Evolutionary conservation across 92 coral and sea anemone species (phyloP).

Genomic region (Hydrozoanthus gracilis): DNA sequence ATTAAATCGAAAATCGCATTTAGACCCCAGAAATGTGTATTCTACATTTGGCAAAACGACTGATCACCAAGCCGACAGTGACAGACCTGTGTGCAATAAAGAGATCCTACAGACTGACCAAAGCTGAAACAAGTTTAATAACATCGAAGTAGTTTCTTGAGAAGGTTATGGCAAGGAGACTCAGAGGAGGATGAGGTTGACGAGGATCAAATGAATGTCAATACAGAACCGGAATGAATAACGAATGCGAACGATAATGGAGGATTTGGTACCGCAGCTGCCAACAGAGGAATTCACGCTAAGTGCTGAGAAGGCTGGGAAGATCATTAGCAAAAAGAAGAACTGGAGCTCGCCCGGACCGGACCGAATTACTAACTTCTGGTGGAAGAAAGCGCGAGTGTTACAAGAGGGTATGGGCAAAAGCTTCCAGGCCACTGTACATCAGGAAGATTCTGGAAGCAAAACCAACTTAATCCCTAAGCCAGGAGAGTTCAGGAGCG

Average conservation of each 20-base stretch:
- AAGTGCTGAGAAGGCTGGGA: not conserved
- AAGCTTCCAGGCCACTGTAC: not conserved
- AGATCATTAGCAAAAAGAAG: not conserved
- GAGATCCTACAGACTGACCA: not conserved
- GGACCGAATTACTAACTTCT: not conserved
- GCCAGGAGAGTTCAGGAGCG: not conserved
- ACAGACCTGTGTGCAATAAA: not conserved
- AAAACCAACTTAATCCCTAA: not conserved
- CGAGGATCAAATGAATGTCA: too few relatives aligned
- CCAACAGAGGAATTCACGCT: not conserved
- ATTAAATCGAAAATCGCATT: not conserved
- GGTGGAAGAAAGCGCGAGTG: not conserved
- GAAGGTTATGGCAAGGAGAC: too few relatives aligned
- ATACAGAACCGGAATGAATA: too few relatives aligned
- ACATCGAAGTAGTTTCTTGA: not conserved
- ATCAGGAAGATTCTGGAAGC: not conserved
- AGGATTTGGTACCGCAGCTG: not conserved
- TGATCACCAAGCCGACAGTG: not conserved
- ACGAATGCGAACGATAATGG: too few relatives aligned
- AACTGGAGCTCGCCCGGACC: not conserved
- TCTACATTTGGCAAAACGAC: not conserved
- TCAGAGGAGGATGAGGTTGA: too few relatives aligned
- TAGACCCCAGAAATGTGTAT: not conserved
- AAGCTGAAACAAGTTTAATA: not conserved
- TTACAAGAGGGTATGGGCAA: not conserved